Evolutionary conservation across 1,140 invertebrate species (phyloP).

Genomic region (Drosophila truncata): DNA sequence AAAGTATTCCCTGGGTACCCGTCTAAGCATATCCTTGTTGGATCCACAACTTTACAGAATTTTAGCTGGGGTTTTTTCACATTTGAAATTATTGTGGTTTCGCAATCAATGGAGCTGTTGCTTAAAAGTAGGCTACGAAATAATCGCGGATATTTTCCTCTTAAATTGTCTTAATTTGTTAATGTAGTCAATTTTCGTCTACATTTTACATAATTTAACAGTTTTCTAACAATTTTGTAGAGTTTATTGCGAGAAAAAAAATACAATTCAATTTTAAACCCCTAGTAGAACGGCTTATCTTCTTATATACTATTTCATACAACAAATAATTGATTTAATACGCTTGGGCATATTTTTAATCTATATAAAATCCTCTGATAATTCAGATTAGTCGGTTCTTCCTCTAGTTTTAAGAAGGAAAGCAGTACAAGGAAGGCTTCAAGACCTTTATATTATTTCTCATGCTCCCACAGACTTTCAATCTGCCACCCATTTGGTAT

Average conservation of each 20-base stretch:
- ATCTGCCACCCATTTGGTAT: constrained; percentile 12
- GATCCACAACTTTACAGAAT: background rate
- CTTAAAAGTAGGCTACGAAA: background rate
- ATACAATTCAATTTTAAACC: background rate
- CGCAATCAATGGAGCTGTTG: background rate
- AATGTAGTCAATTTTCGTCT: too few relatives aligned
- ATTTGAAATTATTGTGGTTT: background rate
- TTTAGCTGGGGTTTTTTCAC: too few relatives aligned
- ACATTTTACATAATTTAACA: too few relatives aligned
- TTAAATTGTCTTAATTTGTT: too few relatives aligned
- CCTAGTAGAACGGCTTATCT: background rate
- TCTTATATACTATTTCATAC: background rate
- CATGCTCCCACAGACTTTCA: background rate
- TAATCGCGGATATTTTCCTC: too few relatives aligned
- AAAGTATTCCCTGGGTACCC: too few relatives aligned
- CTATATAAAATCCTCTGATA: background rate
- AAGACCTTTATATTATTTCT: background rate
- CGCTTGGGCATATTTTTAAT: too few relatives aligned
- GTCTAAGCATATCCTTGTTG: background rate
- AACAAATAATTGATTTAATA: background rate
- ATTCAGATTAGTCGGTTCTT: background rate
- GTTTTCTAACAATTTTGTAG: too few relatives aligned
- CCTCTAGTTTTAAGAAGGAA: too few relatives aligned
- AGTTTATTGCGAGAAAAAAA: too few relatives aligned
- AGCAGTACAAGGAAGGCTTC: background rate